A percentile compares a stretch with the other conserved stretches of the same genome.
Evolutionary conservation across 1,140 invertebrate genomes (phyloP).

Genomic region (Nasonia longicornis): DNA sequence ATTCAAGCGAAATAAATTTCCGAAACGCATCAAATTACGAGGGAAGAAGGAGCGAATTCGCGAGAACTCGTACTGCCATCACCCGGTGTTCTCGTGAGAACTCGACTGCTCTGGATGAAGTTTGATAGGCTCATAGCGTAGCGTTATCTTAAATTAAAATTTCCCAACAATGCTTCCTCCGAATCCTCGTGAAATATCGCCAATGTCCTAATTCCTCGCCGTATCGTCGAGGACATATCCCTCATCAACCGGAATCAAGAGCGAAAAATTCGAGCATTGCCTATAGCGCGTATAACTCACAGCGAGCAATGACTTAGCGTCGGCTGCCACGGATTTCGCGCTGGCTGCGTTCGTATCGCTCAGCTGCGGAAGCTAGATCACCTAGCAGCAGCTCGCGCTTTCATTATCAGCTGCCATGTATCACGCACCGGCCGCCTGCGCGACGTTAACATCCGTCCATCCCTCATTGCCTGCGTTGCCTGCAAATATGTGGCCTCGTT

Average conservation of each 20-base stretch:
- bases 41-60: constrained; percentile 3
- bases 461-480: constrained; percentile 53
- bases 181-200: background rate
- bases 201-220: background rate
- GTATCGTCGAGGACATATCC: background rate
- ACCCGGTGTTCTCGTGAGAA: too few species aligned
- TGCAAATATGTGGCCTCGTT: constrained; percentile 6
- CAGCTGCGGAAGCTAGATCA: background rate
- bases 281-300: constrained; percentile 12
- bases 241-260: constrained; percentile 1
- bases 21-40: background rate
- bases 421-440: constrained; percentile 57
- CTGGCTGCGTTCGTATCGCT: background rate
- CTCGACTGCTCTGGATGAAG: background rate
- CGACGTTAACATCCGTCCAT: constrained; percentile 66
- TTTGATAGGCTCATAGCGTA: background rate
- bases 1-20: constrained; percentile 51
- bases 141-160: too few species aligned
- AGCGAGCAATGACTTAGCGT: constrained; percentile 13
- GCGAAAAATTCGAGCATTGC: constrained; percentile 5
- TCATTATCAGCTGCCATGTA: constrained; percentile 68
- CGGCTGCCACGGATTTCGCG: constrained; percentile 6
- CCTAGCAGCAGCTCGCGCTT: constrained; percentile 55
- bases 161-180: too few species aligned
- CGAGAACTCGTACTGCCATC: too few species aligned